A percentile compares a stretch with the other conserved stretches of the same genome.
Evolutionary conservation across 2,888 invertebrate genomes (phyloP).

Genomic region (Ochropacha duplaris): DNA sequence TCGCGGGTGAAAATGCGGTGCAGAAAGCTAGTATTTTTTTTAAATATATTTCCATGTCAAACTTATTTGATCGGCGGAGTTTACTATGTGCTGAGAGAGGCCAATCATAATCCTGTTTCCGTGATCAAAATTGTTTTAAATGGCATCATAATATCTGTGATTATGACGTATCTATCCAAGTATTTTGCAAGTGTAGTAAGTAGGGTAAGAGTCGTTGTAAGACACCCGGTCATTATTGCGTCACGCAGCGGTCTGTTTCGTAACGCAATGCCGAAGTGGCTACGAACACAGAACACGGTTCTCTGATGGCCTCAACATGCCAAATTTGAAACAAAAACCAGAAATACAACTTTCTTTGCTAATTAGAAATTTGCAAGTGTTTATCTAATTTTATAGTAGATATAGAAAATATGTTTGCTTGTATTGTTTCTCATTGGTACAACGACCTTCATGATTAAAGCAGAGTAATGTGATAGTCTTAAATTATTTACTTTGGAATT

Average conservation of each 20-base stretch:
- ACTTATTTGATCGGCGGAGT: too few relatives aligned
- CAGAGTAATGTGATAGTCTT: too few relatives aligned
- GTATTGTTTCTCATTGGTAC: not conserved
- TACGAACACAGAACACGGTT: not conserved
- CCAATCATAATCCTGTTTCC: not conserved
- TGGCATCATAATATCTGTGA: not conserved
- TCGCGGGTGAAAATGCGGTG: too few relatives aligned
- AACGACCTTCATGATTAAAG: too few relatives aligned
- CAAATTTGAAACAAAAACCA: not conserved
- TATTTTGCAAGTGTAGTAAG: not conserved
- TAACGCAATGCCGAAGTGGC: slow-evolving; percentile 26
- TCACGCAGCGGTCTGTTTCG: slow-evolving; percentile 32
- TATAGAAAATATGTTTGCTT: not conserved
- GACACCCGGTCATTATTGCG: slow-evolving; percentile 42
- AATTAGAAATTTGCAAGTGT: not conserved
- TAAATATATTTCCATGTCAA: too few relatives aligned
- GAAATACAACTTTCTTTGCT: slow-evolving; percentile 4
- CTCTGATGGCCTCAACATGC: not conserved
- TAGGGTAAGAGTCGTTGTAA: slow-evolving; percentile 1
- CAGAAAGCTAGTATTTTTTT: too few relatives aligned
- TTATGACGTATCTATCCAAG: not conserved
- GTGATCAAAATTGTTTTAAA: not conserved
- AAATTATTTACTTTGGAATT: too few relatives aligned
- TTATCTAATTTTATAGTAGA: not conserved
- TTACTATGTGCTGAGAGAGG: too few relatives aligned